Evolutionary conservation across 1,140 invertebrate species (phyloP), one percentile per base, ranked within the genome.

Genomic region (Episyrphus balteatus): DNA sequence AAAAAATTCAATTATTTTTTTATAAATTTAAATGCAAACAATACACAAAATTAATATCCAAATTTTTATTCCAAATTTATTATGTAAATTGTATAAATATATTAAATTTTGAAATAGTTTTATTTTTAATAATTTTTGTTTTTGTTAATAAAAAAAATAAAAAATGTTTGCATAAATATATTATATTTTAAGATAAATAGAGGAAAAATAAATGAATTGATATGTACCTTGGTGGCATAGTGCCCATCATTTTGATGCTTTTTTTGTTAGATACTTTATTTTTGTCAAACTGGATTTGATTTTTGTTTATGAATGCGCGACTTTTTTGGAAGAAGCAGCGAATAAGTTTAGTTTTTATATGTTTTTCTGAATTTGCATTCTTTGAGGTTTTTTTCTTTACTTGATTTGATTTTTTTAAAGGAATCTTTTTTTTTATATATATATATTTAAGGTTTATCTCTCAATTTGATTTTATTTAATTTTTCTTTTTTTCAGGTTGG

Each of bases 181-280:
- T 26, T 26, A 26, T 26, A 26, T 26, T 26, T 26, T 26, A 26
- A 26, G 21, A 26, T 26, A 26, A 26, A 26, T 26, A 26, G 21
- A 26, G 21, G 21, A 26, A 26, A 26, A 26, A 26, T 26, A 26
- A 26, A 26, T 26, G 21, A 26, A 42, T 17, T 37, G 14, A 42
- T 44, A 62, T 66, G 54, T 67, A 67, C 64, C 64, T 67, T 62
- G 64, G 64, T 56, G 64, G 64, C 64, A 66, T 67, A 58, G 64
- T 65, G 57, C 61, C 64, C 64, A 67, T 66, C 61, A 63, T 63
- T 61, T 62, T 67, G 58, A 55, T 55, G 56, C 41, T 57, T 61
- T 56, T 56, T 52, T 49, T 26, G 21, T 5, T 26, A 17, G n/a
- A 26, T 17, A n/a, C n/a, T 41, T 41, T 51, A 46, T 47, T 46